These are phyloP conservation scores for Batillaria attramentaria DNA, from an alignment of 1,140 invertebrate species.

Conservation along the genomic window DNA sequence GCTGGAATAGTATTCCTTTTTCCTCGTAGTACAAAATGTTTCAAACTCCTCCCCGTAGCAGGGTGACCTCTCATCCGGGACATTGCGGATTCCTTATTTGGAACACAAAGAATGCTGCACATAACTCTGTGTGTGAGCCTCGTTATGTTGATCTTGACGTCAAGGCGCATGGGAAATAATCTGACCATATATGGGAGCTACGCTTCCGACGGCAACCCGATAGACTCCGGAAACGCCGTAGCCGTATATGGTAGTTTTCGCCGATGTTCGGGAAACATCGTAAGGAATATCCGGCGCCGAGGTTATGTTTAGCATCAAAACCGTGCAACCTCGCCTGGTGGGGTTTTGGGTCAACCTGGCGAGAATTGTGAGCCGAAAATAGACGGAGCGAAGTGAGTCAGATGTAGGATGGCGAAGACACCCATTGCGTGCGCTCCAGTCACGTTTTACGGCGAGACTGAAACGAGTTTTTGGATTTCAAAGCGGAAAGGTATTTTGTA, in stretches of 20 bases:
- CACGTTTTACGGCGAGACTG: neutral
- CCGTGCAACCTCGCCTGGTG: conserved; percentile 1
- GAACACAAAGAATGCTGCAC: conserved; percentile 49
- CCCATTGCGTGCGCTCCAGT: neutral
- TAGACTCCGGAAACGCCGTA: conserved; percentile 46
- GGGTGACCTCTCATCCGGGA: conserved; percentile 43
- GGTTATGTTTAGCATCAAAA: conserved; percentile 27
- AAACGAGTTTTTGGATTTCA: neutral
- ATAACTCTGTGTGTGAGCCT: conserved; percentile 37
- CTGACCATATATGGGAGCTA: conserved; percentile 58
- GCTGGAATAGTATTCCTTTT: conserved; percentile 34
- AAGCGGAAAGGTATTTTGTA: neutral
- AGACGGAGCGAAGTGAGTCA: neutral
- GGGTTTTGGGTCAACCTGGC: neutral
- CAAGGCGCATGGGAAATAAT: conserved; percentile 50
- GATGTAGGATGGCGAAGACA: too few species aligned
- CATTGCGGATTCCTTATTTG: conserved; percentile 61
- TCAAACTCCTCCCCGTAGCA: conserved; percentile 42
- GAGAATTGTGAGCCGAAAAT: neutral
- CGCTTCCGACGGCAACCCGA: conserved; percentile 42
- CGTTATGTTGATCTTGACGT: conserved; percentile 50
- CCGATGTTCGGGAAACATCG: conserved; percentile 24
- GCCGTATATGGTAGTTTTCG: conserved; percentile 56
- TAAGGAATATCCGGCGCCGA: conserved; percentile 17
- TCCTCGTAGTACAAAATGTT: conserved; percentile 39